Conservation (phyloP, 2,888 invertebrate genomes). For the Pollenia angustigena region DNA sequence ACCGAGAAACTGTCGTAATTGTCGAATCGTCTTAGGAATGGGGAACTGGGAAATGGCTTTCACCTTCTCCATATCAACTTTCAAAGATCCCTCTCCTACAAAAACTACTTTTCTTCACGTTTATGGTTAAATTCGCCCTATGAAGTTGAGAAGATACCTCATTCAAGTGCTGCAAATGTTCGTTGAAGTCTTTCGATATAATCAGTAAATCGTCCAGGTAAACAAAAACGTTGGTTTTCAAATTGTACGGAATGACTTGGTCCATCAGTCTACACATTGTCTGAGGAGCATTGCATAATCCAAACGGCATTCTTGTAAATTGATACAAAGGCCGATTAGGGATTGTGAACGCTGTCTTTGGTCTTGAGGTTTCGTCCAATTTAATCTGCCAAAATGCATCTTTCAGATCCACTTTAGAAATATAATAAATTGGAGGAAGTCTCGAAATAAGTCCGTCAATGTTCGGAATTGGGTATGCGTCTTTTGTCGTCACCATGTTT, state of each 20-base stretch:
- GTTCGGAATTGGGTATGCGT: no score
- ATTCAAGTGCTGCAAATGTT: not conserved
- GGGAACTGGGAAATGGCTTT: not conserved
- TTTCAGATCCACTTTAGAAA: no score
- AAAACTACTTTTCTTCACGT: no score
- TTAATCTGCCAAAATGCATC: not conserved
- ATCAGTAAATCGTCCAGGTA: not conserved
- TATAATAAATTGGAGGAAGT: no score
- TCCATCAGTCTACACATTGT: no score
- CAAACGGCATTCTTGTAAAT: no score
- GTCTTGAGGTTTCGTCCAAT: not conserved
- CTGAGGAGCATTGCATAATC: no score
- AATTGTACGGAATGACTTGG: no score
- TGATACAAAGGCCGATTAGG: constrained; percentile 11
- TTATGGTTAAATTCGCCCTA: no score
- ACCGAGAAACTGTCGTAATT: constrained; percentile 26
- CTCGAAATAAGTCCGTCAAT: no score
- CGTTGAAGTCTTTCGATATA: not conserved
- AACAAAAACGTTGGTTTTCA: not conserved
- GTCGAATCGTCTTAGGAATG: not conserved
- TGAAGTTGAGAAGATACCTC: not conserved
- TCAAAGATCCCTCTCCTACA: not conserved
- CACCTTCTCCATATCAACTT: not conserved
- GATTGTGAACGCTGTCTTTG: not conserved
- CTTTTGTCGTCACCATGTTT: no score